A percentile compares a stretch with the other conserved stretches of the same genome.
phyloP scores from a whole-genome alignment of 2,888 invertebrate species.

The Cheilosia vulpina region DNA sequence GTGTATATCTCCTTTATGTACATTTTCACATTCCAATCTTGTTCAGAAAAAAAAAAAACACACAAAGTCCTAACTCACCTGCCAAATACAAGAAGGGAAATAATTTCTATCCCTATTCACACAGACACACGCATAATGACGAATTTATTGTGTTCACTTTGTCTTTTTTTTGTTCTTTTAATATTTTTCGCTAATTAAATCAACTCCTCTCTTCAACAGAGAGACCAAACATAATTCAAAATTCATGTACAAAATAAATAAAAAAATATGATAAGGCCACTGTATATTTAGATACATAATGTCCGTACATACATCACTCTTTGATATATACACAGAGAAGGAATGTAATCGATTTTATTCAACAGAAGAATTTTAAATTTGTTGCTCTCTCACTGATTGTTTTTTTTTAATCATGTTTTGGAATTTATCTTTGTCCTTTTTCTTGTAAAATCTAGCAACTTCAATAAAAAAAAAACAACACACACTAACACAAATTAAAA shows the following conservation, averaged over 20 bases:
- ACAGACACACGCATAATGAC: constrained; percentile 20
- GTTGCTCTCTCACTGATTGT: constrained; percentile 48
- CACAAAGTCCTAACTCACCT: constrained; percentile 50
- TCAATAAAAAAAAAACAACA: constrained; percentile 12
- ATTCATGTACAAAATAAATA: constrained; percentile 11
- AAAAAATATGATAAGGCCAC: constrained; percentile 48
- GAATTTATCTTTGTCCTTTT: constrained; percentile 15
- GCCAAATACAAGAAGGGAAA: constrained; percentile 47
- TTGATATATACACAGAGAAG: constrained; percentile 27
- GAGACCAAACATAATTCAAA: constrained; percentile 23
- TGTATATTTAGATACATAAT: constrained; percentile 40
- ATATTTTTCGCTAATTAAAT: constrained; percentile 23
- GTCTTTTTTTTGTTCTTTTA: background rate
- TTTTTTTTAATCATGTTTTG: background rate
- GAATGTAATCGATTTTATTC: constrained; percentile 71
- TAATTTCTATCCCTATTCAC: constrained; percentile 32
- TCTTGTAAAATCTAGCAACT: constrained; percentile 56
- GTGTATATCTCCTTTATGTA: constrained; percentile 46
- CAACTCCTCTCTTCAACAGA: constrained; percentile 21
- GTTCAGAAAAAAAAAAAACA: background rate
- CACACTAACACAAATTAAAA: constrained; percentile 36
- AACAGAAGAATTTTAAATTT: constrained; percentile 68
- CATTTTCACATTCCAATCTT: constrained; percentile 42
- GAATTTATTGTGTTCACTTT: constrained; percentile 11
- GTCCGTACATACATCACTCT: constrained; percentile 27